Evolutionary conservation across 1,140 invertebrate genomes (phyloP).

Genomic region (Macrotrachela quadricornifera): DNA sequence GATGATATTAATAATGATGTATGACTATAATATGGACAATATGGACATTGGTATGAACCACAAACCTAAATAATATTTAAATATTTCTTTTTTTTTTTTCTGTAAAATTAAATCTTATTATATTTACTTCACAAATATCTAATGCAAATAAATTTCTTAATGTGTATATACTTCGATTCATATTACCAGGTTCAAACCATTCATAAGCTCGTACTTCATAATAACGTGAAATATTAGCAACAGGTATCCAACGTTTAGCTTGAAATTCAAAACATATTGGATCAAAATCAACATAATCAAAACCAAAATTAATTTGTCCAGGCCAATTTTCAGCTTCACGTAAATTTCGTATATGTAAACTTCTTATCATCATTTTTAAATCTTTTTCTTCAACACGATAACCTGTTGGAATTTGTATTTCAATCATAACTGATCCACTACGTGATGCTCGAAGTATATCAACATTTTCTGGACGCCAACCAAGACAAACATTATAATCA

Average conservation of each 20-base stretch:
- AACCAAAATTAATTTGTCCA: background rate
- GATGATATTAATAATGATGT: too few relatives aligned
- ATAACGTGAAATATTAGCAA: slow-evolving; percentile 82
- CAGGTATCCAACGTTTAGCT: slow-evolving; percentile 75
- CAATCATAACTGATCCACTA: slow-evolving; percentile 71
- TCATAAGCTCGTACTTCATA: slow-evolving; percentile 72
- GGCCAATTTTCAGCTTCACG: slow-evolving; percentile 4
- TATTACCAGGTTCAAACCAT: slow-evolving; percentile 79
- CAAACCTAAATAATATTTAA: slow-evolving; percentile 31
- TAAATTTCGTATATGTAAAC: background rate
- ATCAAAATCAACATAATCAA: slow-evolving; percentile 26
- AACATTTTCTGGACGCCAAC: slow-evolving; percentile 14
- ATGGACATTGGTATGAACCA: slow-evolving; percentile 86
- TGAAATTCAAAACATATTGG: slow-evolving; percentile 74
- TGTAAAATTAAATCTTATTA: too few relatives aligned
- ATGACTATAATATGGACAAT: slow-evolving; percentile 44
- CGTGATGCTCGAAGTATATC: slow-evolving; percentile 53
- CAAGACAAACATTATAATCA: slow-evolving; percentile 10
- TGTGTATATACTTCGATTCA: slow-evolving; percentile 78
- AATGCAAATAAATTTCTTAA: slow-evolving; percentile 61
- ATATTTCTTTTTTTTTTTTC: too few relatives aligned
- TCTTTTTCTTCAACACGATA: slow-evolving; percentile 33
- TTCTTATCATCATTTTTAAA: background rate
- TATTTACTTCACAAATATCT: slow-evolving; percentile 69
- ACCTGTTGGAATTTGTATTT: slow-evolving; percentile 71